These are phyloP conservation scores for Gouania willdenowi DNA, from an alignment of 2,797 vertebrate genomes.

Conservation along the genomic window DNA sequence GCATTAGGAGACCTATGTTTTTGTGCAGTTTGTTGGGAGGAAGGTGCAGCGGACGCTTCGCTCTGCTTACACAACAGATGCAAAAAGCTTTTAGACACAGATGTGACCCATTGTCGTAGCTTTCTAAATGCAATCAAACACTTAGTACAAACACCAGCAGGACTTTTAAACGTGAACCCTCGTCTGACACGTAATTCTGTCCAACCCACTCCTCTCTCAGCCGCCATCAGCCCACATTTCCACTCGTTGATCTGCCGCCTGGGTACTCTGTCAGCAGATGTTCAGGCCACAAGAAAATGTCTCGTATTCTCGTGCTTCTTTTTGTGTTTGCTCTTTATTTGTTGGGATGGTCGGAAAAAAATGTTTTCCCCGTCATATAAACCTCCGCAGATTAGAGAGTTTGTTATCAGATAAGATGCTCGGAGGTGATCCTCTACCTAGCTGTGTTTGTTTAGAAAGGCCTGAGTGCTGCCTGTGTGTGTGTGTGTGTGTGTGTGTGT, in stretches of 20 bases:
- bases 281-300: slow-evolving; percentile 55
- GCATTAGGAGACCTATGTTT: slow-evolving; percentile 76
- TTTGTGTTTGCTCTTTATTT: slow-evolving; percentile 45
- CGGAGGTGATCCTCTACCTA: slow-evolving; percentile 52
- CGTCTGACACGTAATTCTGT: slow-evolving; percentile 83
- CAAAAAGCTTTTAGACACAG: slow-evolving; percentile 85
- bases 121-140: slow-evolving; percentile 84
- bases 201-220: slow-evolving; percentile 80
- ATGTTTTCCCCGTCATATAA: slow-evolving; percentile 72
- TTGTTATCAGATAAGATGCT: slow-evolving; percentile 68
- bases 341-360: slow-evolving; percentile 49
- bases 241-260: too few species aligned
- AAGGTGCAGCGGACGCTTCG: slow-evolving; percentile 76
- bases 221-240: slow-evolving; percentile 73
- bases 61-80: slow-evolving; percentile 80
- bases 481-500: too few species aligned
- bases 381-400: slow-evolving; percentile 55
- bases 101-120: slow-evolving; percentile 85
- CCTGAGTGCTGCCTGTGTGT: too few species aligned
- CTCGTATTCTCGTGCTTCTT: slow-evolving; percentile 33
- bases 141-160: slow-evolving; percentile 79
- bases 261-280: slow-evolving; percentile 60
- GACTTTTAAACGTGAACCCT: slow-evolving; percentile 81
- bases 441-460: slow-evolving; percentile 45
- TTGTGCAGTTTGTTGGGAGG: slow-evolving; percentile 75